These are phyloP conservation scores for Sarcoramphus papa DNA, from an alignment of 2,797 vertebrate species.

Conservation along the genomic window DNA sequence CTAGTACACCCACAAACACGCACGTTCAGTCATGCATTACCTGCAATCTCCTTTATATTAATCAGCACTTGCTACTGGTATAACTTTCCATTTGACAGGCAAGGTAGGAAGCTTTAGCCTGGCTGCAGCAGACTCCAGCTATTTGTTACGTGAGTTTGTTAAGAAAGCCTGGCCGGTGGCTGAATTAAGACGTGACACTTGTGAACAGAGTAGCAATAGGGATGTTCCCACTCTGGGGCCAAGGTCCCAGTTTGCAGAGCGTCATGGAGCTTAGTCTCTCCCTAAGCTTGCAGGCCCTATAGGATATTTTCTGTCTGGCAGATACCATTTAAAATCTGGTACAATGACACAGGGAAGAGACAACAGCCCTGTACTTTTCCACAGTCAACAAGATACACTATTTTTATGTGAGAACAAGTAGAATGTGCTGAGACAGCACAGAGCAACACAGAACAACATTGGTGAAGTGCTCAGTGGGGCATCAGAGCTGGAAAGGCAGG, in stretches of 20 bases:
- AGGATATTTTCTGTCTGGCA: background rate
- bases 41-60: background rate
- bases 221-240: background rate
- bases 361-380: background rate
- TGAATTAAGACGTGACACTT: background rate
- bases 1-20: too few relatives aligned
- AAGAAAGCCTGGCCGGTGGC: background rate
- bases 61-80: background rate
- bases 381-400: background rate
- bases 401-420: background rate
- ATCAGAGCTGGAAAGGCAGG: background rate
- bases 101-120: background rate
- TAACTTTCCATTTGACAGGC: background rate
- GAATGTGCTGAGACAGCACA: background rate
- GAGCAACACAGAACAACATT: background rate
- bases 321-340: background rate
- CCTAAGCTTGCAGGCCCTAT: background rate
- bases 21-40: fast-evolving
- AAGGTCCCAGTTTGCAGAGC: background rate
- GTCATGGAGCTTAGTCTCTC: background rate
- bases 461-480: background rate
- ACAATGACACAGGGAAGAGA: background rate
- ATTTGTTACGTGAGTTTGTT: background rate
- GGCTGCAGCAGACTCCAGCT: background rate
- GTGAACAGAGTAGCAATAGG: background rate